Evolutionary conservation across 2,797 vertebrate species (phyloP).

Genomic region (Sciurus vulgaris): DNA sequence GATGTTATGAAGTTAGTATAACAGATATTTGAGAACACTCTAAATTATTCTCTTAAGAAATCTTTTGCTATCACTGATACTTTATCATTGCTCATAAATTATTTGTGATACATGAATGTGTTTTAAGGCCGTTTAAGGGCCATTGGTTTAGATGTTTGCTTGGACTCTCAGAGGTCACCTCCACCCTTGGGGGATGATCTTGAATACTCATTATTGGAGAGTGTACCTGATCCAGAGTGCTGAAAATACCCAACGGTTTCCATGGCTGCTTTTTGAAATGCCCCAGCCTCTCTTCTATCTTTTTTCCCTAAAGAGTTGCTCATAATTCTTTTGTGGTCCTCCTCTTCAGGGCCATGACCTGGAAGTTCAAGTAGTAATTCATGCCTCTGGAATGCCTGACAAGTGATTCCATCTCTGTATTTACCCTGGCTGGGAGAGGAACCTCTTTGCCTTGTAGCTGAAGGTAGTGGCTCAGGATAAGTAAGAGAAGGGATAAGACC

Average conservation of each 20-base stretch:
- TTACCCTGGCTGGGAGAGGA: background rate
- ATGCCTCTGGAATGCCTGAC: background rate
- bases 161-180: background rate
- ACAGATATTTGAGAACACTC: conserved; percentile 45
- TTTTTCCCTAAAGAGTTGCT: background rate
- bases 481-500: background rate
- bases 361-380: background rate
- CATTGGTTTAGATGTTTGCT: background rate
- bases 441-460: background rate
- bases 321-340: background rate
- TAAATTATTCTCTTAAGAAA: conserved; percentile 53
- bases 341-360: background rate
- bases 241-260: background rate
- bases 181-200: background rate
- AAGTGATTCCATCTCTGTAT: background rate
- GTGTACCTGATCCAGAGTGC: background rate
- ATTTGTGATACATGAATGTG: background rate
- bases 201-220: background rate
- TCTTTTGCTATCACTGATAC: background rate
- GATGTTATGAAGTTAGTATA: conserved; percentile 4
- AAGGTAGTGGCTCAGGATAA: background rate
- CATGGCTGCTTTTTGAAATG: background rate
- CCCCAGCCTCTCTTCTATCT: background rate
- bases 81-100: conserved; percentile 22
- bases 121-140: conserved; percentile 10